Evolutionary conservation across 2,113 vertebrate species (phyloP).

Genomic region (Coptodon rendalli): DNA sequence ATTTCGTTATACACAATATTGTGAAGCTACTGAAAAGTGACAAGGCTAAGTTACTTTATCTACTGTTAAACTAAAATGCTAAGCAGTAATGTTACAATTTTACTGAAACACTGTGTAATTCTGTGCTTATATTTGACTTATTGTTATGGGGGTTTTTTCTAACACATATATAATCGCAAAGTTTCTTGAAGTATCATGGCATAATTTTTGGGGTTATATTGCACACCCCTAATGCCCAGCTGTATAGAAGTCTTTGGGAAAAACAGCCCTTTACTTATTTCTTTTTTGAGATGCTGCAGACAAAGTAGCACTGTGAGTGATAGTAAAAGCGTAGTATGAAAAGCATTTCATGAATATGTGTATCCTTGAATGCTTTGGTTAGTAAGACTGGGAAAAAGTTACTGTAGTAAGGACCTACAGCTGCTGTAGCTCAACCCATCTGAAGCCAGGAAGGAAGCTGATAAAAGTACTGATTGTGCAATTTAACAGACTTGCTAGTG

Average conservation of each 20-base stretch:
- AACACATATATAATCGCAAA: not conserved
- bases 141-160: accelerated
- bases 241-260: not conserved
- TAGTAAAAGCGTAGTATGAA: not conserved
- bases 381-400: not conserved
- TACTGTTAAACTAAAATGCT: not conserved
- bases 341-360: not conserved
- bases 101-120: not conserved
- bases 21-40: not conserved
- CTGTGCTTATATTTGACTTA: not conserved
- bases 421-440: not conserved
- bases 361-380: not conserved
- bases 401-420: not conserved
- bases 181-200: not conserved
- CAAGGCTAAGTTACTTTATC: not conserved
- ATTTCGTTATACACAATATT: not conserved
- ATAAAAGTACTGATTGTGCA: not conserved
- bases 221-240: not conserved
- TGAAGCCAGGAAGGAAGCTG: not conserved
- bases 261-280: not conserved
- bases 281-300: not conserved
- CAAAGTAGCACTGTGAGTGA: not conserved
- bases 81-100: not conserved
- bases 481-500: not conserved
- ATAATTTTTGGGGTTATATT: not conserved